Conservation (phyloP, 2,113 vertebrate genomes). For the Aptenodytes forsteri region DNA sequence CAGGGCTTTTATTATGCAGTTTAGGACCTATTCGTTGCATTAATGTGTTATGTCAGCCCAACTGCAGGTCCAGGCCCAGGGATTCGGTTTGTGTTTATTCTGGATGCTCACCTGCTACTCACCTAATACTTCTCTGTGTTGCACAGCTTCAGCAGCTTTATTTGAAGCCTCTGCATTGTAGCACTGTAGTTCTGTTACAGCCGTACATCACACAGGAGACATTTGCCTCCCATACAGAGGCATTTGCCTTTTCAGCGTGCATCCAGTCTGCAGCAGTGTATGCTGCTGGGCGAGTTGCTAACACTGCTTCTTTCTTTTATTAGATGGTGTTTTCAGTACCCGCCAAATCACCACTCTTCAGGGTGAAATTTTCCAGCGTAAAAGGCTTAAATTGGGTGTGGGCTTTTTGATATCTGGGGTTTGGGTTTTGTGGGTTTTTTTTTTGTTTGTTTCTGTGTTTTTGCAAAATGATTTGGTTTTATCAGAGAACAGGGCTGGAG, state of each 20-base stretch:
- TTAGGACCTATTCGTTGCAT: neutral
- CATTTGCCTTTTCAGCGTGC: neutral
- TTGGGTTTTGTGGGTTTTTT: neutral
- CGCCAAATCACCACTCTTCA: neutral
- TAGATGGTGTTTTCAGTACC: neutral
- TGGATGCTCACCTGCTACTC: neutral
- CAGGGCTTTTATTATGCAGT: neutral
- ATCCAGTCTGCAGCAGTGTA: fast-evolving
- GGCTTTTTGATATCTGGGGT: neutral
- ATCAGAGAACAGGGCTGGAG: neutral
- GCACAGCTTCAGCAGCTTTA: neutral
- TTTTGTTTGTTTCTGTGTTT: neutral
- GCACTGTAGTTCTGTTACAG: neutral
- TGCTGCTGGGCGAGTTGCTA: neutral
- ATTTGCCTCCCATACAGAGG: neutral
- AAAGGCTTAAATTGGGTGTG: neutral
- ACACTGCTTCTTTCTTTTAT: neutral
- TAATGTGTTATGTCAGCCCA: neutral
- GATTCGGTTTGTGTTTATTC: neutral
- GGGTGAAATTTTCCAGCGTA: neutral
- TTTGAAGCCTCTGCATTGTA: neutral
- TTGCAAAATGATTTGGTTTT: neutral
- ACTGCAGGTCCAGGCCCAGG: neutral
- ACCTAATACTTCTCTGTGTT: neutral
- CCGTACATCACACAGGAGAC: fast-evolving